phyloP scores from a whole-genome alignment of 2,888 invertebrate species.

The Fragum fragum region DNA sequence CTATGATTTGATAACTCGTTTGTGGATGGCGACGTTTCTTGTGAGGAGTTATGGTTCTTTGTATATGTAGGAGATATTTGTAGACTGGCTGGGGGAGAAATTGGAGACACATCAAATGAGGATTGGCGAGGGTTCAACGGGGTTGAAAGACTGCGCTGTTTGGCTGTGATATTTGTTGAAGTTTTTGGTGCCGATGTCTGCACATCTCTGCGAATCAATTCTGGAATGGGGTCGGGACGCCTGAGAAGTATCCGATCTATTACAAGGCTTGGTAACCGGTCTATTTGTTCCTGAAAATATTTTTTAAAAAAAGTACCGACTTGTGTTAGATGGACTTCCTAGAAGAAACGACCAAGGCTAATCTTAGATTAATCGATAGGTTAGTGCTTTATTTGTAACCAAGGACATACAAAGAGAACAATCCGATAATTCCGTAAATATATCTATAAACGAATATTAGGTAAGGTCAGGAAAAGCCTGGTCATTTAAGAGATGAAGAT shows the following conservation, averaged over 20 bases:
- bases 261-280: conserved; percentile 76
- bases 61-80: conserved; percentile 1
- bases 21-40: conserved; percentile 1
- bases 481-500: too few species aligned
- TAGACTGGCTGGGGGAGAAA: conserved; percentile 17
- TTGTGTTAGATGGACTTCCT: too few species aligned
- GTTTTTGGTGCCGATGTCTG: conserved; percentile 35
- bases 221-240: conserved; percentile 47
- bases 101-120: conserved; percentile 9
- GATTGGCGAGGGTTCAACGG: conserved; percentile 1
- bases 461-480: too few species aligned
- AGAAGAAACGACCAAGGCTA: too few species aligned
- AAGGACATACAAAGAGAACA: too few species aligned
- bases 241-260: conserved; percentile 65
- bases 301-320: too few species aligned
- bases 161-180: conserved; percentile 45
- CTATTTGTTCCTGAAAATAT: conserved; percentile 71
- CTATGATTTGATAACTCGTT: conserved; percentile 7
- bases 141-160: conserved; percentile 48
- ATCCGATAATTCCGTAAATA: too few species aligned
- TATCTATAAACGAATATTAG: too few species aligned
- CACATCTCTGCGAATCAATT: conserved; percentile 31
- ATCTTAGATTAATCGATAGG: too few species aligned
- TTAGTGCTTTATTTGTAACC: too few species aligned
- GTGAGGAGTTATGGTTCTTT: background rate